Base-by-base conservation (phyloP, 2,888 invertebrate genomes). In the Biston betularia region DNA sequence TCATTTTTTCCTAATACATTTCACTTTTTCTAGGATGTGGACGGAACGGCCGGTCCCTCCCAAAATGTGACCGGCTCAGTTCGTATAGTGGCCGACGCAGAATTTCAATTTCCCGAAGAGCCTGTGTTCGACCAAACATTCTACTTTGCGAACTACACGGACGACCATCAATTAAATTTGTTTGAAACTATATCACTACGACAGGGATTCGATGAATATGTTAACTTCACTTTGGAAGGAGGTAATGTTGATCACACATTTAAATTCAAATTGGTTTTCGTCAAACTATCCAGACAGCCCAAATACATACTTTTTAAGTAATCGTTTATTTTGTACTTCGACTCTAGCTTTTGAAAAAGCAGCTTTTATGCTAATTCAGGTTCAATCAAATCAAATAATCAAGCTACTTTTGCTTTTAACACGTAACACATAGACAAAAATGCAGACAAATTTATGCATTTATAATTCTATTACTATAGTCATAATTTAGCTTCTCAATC, bases 91-190 rank as follows among this genome's bases (percentile, higher is more conserved):
- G 84, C 88, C 10, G 88, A 93, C 72, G 73, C 83, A 12, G 79
- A 84, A 46, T 88, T 88, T 69, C 82, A 87, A 75, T 79, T 94
- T 45, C 93, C 94, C 0, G 89, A 89, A 44, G 90, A 91, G 57
- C 94, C 90, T 24, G 78, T 88, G 24, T 95, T 95, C 79, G 78
- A 84, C 1, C 75, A 87, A 75, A 69, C 93, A 11, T 89, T 89
- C 70, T 95, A 94, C 75, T 77, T 84, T 35, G 94, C 89, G 10
- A 79, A 80, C 34, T 95, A 94, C 71, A 85, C 84, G 1, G 73
- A 72, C 6, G 80, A 83, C 14, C 72, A 87, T 62, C 74, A 77
- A 65, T 61, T 91, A 34, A 63, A 78, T 49, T 60, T 85, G n/a
- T 76, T 79, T 33, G 78, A 86, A 48, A 73, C 78, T 11, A 91